Conservation (phyloP, 2,888 invertebrate genomes). For the Oxycera nigricornis region DNA sequence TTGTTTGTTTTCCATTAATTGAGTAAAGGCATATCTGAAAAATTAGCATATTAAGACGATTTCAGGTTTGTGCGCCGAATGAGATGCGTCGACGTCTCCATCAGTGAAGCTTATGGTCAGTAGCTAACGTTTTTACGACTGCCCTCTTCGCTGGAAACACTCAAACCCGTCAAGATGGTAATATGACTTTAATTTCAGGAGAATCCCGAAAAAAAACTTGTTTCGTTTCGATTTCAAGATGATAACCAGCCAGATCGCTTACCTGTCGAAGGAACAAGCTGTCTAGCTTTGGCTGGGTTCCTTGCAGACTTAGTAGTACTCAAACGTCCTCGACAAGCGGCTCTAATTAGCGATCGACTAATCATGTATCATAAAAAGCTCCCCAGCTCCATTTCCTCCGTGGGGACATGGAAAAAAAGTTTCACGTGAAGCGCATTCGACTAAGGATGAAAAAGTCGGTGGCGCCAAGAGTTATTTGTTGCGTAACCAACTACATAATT, state of each 20-base stretch:
- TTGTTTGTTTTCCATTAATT: conserved; percentile 5
- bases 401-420: not conserved
- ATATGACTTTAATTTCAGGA: not conserved
- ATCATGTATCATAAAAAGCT: conserved; percentile 18
- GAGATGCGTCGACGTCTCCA: no score
- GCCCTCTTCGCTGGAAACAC: not conserved
- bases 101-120: no score
- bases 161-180: not conserved
- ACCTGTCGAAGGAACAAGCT: no score
- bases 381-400: not conserved
- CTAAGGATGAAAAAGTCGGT: conserved; percentile 4
- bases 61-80: no score
- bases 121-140: no score
- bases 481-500: conserved; percentile 26
- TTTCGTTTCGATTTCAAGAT: no score
- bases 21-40: not conserved
- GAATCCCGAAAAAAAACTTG: conserved; percentile 25
- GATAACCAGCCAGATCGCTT: no score
- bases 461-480: conserved; percentile 38
- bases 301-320: no score
- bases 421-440: not conserved
- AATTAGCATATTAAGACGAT: conserved; percentile 11
- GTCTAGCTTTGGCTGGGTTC: no score
- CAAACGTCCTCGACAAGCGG: not conserved
- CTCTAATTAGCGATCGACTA: conserved; percentile 4